Percentiles rank a stretch among this genome's conserved stretches.
These are phyloP conservation scores for Synanthedon formicaeformis DNA, from an alignment of 2,888 invertebrate species.

Conservation along the genomic window DNA sequence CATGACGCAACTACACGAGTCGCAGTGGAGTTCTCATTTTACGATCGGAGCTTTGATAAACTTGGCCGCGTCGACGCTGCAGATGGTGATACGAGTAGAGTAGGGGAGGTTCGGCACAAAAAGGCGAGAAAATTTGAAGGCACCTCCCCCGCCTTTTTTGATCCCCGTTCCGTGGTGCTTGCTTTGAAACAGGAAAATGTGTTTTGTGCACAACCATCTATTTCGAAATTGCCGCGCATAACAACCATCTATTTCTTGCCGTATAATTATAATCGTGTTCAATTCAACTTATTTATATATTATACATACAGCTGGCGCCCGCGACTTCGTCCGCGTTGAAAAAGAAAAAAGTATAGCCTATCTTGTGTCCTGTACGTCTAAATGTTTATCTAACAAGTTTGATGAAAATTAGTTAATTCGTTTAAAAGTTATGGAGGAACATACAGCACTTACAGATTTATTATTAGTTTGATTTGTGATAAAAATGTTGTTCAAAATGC, in stretches of 20 bases:
- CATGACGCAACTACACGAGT: background rate
- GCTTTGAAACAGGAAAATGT: background rate
- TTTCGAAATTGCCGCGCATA: background rate
- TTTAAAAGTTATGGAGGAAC: no score
- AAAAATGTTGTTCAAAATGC: no score
- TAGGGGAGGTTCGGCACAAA: background rate
- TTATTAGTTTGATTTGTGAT: no score
- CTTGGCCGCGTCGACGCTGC: slow-evolving; percentile 3
- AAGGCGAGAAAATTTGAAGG: background rate
- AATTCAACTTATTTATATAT: no score
- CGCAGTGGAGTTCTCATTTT: slow-evolving; percentile 4
- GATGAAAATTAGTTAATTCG: no score
- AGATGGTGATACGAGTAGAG: background rate
- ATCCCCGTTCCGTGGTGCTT: background rate
- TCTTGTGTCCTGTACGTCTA: no score
- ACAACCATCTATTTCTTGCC: background rate
- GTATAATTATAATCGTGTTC: background rate
- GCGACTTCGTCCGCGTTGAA: no score
- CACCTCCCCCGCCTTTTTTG: background rate
- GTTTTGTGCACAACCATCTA: background rate
- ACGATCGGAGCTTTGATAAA: slow-evolving; percentile 7
- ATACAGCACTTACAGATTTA: no score
- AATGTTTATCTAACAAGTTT: no score
- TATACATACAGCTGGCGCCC: no score
- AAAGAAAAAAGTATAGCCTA: no score